Conservation (phyloP, 2,888 invertebrate genomes). For the Drosophila falleni region DNA sequence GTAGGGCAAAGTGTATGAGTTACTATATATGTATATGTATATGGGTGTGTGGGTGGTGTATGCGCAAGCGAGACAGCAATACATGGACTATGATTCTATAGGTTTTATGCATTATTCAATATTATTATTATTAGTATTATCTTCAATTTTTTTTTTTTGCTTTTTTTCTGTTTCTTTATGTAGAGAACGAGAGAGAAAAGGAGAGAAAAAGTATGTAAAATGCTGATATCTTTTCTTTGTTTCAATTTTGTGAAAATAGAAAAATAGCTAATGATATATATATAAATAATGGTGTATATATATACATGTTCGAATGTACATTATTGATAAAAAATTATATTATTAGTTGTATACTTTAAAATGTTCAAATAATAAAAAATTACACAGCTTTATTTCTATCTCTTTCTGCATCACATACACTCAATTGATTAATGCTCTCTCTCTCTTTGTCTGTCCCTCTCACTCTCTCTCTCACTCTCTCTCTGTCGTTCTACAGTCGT, state of each 20-base stretch:
- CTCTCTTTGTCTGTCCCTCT: neutral
- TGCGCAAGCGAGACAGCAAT: conserved; percentile 55
- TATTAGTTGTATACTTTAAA: neutral
- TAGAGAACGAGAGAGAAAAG: conserved; percentile 2
- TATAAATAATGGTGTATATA: neutral
- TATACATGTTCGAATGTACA: neutral
- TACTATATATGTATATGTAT: conserved; percentile 12
- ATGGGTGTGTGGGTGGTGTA: conserved; percentile 13
- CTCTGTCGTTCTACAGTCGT: neutral
- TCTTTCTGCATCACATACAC: neutral
- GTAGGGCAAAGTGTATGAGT: conserved; percentile 40
- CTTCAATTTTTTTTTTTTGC: neutral
- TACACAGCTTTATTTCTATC: conserved; percentile 17
- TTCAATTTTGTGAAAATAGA: neutral
- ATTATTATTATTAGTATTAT: conserved; percentile 3
- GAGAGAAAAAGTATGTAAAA: neutral
- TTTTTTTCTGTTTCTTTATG: neutral
- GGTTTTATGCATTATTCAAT: conserved; percentile 19
- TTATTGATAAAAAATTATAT: conserved; percentile 6
- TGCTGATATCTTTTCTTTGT: neutral
- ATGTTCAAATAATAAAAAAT: conserved; percentile 7
- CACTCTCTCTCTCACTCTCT: conserved; percentile 5
- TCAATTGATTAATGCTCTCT: neutral
- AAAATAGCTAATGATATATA: neutral
- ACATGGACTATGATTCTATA: conserved; percentile 22